Evolutionary conservation across 2,888 invertebrate genomes (phyloP).

Genomic region (Drosophila macrospina): DNA sequence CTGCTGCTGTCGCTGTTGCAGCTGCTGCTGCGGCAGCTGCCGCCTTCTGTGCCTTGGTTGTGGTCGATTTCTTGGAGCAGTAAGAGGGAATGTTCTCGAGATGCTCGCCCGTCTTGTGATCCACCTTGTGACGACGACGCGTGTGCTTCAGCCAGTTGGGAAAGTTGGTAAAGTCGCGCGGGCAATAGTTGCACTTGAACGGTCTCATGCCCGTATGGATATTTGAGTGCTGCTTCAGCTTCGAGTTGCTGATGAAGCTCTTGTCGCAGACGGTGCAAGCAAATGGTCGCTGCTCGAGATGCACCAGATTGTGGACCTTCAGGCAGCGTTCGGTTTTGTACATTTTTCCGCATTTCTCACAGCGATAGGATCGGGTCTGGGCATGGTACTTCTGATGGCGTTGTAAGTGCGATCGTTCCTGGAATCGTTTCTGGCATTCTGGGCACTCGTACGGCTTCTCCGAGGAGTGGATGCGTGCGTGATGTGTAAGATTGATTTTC

Average conservation of each 20-base stretch:
- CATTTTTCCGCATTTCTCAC: slow-evolving; percentile 85
- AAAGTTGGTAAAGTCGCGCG: slow-evolving; percentile 87
- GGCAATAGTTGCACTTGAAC: slow-evolving; percentile 87
- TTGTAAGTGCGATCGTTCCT: slow-evolving; percentile 85
- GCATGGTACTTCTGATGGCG: slow-evolving; percentile 85
- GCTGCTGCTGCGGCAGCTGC: slow-evolving; percentile 68
- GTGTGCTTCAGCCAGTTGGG: slow-evolving; percentile 88
- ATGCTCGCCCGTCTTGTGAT: slow-evolving; percentile 85
- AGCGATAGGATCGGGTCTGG: slow-evolving; percentile 84
- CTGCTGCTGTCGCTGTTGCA: slow-evolving; percentile 45
- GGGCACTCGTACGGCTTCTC: slow-evolving; percentile 85
- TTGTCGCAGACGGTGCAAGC: slow-evolving; percentile 87
- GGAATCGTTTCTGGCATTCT: slow-evolving; percentile 85
- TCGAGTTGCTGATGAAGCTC: slow-evolving; percentile 87
- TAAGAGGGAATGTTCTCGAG: slow-evolving; percentile 85
- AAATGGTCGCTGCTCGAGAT: slow-evolving; percentile 86
- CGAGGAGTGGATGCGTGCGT: slow-evolving; percentile 84
- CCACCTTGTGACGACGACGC: slow-evolving; percentile 87
- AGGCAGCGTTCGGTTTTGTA: slow-evolving; percentile 87
- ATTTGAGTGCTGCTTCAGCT: slow-evolving; percentile 87
- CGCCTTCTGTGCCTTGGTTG: slow-evolving; percentile 68
- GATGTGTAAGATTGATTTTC: slow-evolving; percentile 85
- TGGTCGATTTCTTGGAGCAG: slow-evolving; percentile 83
- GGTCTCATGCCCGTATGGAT: slow-evolving; percentile 87
- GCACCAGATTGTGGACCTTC: slow-evolving; percentile 87